Base-by-base conservation (phyloP, 1,140 invertebrate species). In the Parasteatoda tepidariorum region DNA sequence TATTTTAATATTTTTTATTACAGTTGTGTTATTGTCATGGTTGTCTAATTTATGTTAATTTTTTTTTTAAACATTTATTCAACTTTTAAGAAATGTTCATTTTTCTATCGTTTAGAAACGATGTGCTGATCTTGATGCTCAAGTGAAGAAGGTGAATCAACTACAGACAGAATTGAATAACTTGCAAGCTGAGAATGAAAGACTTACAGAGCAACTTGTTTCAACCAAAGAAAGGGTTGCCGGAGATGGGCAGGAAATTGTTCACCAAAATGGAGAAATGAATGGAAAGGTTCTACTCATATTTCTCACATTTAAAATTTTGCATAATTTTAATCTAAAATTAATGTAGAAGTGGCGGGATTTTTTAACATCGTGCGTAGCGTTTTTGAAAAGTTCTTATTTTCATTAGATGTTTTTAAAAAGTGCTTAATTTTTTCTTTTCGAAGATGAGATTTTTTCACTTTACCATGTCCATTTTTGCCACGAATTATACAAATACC, bases 221-320 rank as follows among this genome's bases (percentile, higher is more conserved):
- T 64, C 81, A 2, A 83, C 68, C 3, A 83, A 76, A 30, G 73
- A 84, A 54, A 68, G 83, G 62, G 73, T 76, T 61, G 64, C 83
- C n/a, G 83, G 71, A 11, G 83, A 84, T 68, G 83, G 83, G 0
- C 71, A 84, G 54, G 83, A 84, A 76, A 61, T 76, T 9, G 11
- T 76, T 41, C 83, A 84, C 18, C 73, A 84, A 62, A 84, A 84
- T 84, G 83, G 83, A 59, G 83, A 76, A 54, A n/a, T 84, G 28
- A 75, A 70, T 61, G 71, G 64, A 76, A 76, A 84, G 66, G 73
- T 76, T 22, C 26, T 48, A 3, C 4, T 48, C 15, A 70, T 11
- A 41, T 3, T n/a, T 13, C 28, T 66, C n/a, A 4, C n/a, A 64
- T 13, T 64, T 15, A 11, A 24, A 64, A 30, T 30, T 26, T 11